Base-by-base conservation (phyloP, 1,140 invertebrate species). In the Cylas formicarius region DNA sequence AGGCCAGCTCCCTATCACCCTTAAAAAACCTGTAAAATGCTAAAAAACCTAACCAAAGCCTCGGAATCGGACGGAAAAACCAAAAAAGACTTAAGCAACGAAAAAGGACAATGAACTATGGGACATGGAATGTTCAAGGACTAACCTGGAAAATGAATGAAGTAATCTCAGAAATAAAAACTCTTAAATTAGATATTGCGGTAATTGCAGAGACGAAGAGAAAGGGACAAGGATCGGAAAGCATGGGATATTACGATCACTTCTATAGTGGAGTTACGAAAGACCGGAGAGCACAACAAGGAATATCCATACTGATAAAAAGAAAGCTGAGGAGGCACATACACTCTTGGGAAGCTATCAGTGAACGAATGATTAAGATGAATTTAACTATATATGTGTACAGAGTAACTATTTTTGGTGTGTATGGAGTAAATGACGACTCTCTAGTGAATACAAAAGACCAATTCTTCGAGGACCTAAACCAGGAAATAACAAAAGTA, bases 191-290 rank as follows among this genome's bases (percentile, higher is more conserved):
- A 16, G 23, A 39, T n/a, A 4, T 39, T 8, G 13, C 18, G 13
- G 33, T 36, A 13, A 10, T 36, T 20, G 7, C 33, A 16, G 33
- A 36, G 22, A 39, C 36, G 4, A 27, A 39, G 4, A 39, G 27
- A 16, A 44, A 37, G 28, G 42, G 42, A 26, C 4, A 44, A 21
- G 42, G 42, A 4, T 44, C 42, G 6, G 33, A 44, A 28, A 44
- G 28, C 32, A n/a, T 36, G 3, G 42, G 33, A 22, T 8, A 44
- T 11, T 44, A 37, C 17, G 33, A 44, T 26, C 42, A 44, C 14
- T 37, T 44, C 19, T 44, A 44, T 16, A 44, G 42, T 32, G 32
- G 42, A 37, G 33, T 43, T 11, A 7, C 40, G 19, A 43, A 43
- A 27, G 40, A 43, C 6, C 32, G 22, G 4, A 5, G 28, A 9